phyloP scores from a whole-genome alignment of 2,113 vertebrate species.

The Strigops habroptila region DNA sequence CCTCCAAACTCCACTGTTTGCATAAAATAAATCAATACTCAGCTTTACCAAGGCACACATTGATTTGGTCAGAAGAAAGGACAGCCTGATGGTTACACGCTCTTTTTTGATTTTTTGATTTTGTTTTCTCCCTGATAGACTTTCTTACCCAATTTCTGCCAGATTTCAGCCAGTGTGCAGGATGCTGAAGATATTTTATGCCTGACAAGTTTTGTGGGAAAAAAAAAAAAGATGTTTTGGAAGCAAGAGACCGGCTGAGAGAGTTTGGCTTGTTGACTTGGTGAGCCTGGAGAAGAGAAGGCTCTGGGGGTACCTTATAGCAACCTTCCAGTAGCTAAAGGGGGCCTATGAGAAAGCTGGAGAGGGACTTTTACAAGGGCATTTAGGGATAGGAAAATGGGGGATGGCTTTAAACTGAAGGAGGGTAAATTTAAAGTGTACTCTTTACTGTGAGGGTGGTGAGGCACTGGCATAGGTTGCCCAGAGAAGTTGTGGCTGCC shows the following conservation, averaged over 20 bases:
- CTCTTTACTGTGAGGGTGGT: neutral
- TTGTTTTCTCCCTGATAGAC: neutral
- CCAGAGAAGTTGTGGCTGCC: neutral
- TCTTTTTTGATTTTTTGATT: neutral
- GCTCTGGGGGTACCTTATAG: neutral
- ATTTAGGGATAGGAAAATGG: neutral
- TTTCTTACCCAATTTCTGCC: neutral
- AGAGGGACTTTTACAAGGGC: neutral
- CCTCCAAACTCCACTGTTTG: neutral
- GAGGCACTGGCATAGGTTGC: neutral
- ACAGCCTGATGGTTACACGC: neutral
- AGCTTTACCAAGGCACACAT: neutral
- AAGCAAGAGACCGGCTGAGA: neutral
- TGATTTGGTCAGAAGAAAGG: neutral
- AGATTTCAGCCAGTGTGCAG: neutral
- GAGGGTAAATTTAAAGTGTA: neutral
- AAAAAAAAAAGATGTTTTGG: neutral
- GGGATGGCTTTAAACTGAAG: neutral
- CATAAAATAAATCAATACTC: conserved; percentile 13
- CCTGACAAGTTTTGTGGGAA: neutral
- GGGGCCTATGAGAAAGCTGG: neutral
- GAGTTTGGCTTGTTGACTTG: neutral
- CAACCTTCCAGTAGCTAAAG: neutral
- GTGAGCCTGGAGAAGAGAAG: neutral
- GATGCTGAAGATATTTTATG: neutral